A percentile compares a stretch with the other conserved stretches of the same genome.
Conservation (phyloP, 2,797 vertebrate species). For the Coilia nasus region DNA sequence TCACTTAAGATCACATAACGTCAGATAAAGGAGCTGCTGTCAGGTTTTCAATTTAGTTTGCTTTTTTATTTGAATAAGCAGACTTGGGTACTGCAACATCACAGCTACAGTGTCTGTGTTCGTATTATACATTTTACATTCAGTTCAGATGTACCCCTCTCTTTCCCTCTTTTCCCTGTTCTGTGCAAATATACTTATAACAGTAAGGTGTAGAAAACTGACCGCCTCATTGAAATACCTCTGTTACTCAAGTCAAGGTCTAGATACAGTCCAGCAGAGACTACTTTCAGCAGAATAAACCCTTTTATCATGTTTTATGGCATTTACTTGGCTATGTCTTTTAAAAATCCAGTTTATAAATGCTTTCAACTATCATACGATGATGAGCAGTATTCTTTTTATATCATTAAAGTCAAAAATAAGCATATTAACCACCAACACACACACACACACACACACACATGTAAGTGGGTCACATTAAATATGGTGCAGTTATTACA, state of each 20-base stretch:
- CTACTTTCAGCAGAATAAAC: neutral
- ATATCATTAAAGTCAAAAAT: neutral
- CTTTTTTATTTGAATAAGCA: neutral
- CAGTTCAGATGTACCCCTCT: neutral
- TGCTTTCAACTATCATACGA: neutral
- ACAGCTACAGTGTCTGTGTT: neutral
- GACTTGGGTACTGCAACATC: too few species aligned
- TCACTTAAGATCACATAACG: too few species aligned
- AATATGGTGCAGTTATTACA: too few species aligned
- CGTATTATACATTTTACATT: neutral
- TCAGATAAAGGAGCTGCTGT: too few species aligned
- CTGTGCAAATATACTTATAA: neutral
- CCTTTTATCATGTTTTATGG: neutral
- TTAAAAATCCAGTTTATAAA: neutral
- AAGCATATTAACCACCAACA: neutral
- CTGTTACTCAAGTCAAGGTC: neutral
- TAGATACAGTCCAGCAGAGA: neutral
- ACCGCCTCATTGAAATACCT: neutral
- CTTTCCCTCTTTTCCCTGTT: constrained; percentile 27
- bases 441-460: too few species aligned
- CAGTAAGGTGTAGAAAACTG: neutral
- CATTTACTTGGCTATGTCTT: neutral
- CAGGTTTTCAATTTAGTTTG: neutral
- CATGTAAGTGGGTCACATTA: too few species aligned
- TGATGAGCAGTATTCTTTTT: neutral